A percentile compares a stretch with the other conserved stretches of the same genome.
Conservation (phyloP, 2,113 vertebrate genomes). For the Rhipidura dahli region DNA sequence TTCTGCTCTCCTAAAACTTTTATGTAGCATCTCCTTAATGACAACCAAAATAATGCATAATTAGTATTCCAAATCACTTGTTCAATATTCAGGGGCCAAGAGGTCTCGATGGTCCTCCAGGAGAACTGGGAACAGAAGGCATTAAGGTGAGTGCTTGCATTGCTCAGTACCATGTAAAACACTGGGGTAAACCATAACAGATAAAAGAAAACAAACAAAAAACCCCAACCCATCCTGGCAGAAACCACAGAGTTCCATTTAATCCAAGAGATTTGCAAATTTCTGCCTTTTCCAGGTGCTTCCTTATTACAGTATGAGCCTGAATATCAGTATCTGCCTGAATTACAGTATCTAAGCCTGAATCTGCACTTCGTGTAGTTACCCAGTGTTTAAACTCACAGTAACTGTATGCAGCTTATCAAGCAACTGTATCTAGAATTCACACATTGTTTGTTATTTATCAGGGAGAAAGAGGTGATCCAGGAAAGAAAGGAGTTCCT, state of each 20-base stretch:
- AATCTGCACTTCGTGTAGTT: background rate
- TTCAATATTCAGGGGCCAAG: conserved; percentile 81
- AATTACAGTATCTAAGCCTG: no score
- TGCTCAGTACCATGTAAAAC: background rate
- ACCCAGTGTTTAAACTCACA: background rate
- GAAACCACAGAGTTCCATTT: background rate
- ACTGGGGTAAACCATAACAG: background rate
- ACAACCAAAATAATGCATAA: background rate
- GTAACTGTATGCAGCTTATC: background rate
- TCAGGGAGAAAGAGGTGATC: conserved; percentile 88
- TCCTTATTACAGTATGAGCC: background rate
- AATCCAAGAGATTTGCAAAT: background rate
- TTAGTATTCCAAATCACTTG: background rate
- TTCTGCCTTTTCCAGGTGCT: background rate
- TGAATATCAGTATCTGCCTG: no score
- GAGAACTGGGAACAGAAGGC: conserved; percentile 86
- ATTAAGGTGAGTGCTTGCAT: conserved; percentile 81
- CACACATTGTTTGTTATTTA: conserved; percentile 27
- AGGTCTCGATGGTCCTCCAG: conserved; percentile 85
- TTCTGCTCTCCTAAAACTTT: background rate
- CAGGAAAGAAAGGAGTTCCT: conserved; percentile 81
- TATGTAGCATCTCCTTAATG: background rate
- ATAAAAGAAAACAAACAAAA: background rate
- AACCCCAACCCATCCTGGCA: background rate
- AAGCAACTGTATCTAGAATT: background rate